Evolutionary conservation across 2,888 invertebrate genomes (phyloP).

Genomic region (Cabera pusaria): DNA sequence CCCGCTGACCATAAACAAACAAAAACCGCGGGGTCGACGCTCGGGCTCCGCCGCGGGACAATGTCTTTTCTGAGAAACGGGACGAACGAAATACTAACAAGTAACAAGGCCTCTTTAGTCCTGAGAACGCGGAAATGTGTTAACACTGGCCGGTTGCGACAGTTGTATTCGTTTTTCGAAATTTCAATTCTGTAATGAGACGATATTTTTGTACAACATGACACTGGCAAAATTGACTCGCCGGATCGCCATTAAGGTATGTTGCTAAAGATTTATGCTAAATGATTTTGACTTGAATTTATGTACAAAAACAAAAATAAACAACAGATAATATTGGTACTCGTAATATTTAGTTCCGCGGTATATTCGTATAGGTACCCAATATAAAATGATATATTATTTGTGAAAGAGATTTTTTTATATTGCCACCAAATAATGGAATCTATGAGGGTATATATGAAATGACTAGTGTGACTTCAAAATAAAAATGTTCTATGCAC

Average conservation of each 20-base stretch:
- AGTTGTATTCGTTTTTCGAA: slow-evolving; percentile 16
- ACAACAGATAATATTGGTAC: no score
- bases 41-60: slow-evolving; percentile 59
- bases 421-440: no score
- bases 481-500: no score
- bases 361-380: no score
- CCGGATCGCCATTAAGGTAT: background rate
- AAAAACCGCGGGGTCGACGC: slow-evolving; percentile 59
- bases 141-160: slow-evolving; percentile 43
- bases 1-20: slow-evolving; percentile 49
- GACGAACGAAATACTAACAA: slow-evolving; percentile 61
- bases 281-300: slow-evolving; percentile 1
- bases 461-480: no score
- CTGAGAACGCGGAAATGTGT: slow-evolving; percentile 22
- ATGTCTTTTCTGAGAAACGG: slow-evolving; percentile 69
- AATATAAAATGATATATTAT: no score
- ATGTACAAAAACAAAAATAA: background rate
- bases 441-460: no score
- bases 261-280: background rate
- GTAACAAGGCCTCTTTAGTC: slow-evolving; percentile 46
- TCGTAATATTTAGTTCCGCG: no score
- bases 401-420: no score
- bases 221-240: slow-evolving; percentile 1
- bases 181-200: slow-evolving; percentile 16
- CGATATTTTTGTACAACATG: slow-evolving; percentile 6